These are phyloP conservation scores for Hydropotes inermis DNA, from an alignment of 2,113 vertebrate species.

Conservation along the genomic window DNA sequence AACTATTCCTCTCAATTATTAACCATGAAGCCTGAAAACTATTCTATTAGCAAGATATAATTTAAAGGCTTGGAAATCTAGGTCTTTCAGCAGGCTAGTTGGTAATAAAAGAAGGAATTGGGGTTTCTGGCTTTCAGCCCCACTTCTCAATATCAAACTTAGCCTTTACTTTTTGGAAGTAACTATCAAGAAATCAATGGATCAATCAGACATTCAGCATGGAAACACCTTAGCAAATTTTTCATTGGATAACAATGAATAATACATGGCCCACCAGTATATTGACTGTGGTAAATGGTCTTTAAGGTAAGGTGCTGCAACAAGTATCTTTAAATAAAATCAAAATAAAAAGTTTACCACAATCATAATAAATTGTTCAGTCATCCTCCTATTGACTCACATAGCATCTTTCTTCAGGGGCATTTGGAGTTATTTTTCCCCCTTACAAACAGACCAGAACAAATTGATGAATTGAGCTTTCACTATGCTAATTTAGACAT, in stretches of 20 bases:
- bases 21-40: slow-evolving; percentile 12
- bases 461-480: slow-evolving; percentile 89
- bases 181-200: slow-evolving; percentile 49
- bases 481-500: slow-evolving; percentile 87
- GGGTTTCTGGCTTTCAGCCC: not conserved
- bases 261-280: slow-evolving; percentile 47
- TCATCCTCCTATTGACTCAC: slow-evolving; percentile 74
- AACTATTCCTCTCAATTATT: slow-evolving; percentile 26
- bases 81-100: not conserved
- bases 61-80: not conserved
- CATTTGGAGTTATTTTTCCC: slow-evolving; percentile 65
- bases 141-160: not conserved
- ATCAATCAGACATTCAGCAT: slow-evolving; percentile 51
- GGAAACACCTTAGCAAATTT: slow-evolving; percentile 65
- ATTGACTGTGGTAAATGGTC: slow-evolving; percentile 72
- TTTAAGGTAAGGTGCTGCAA: slow-evolving; percentile 74
- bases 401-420: slow-evolving; percentile 61
- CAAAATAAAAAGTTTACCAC: slow-evolving; percentile 75
- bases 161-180: slow-evolving; percentile 48
- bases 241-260: slow-evolving; percentile 66
- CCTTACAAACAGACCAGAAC: slow-evolving; percentile 82
- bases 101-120: not conserved
- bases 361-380: slow-evolving; percentile 73
- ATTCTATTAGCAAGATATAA: not conserved
- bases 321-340: slow-evolving; percentile 78